phyloP scores from a whole-genome alignment of 2,888 invertebrate genomes.

The Dryobota labecula region DNA sequence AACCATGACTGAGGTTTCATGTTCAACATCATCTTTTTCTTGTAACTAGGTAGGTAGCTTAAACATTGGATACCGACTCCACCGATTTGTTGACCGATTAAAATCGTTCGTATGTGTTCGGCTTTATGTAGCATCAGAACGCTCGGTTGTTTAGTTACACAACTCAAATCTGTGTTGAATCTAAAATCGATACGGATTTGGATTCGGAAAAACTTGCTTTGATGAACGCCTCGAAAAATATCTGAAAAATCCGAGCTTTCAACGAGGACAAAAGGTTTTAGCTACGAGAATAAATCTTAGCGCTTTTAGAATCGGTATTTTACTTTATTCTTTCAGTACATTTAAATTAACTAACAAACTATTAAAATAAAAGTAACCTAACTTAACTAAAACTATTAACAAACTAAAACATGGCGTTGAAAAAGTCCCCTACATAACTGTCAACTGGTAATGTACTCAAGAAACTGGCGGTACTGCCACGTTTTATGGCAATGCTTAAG shows the following conservation, averaged over 20 bases:
- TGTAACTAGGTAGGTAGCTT: neutral
- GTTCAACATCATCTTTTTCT: neutral
- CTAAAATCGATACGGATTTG: conserved; percentile 58
- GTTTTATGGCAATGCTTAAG: too few species aligned
- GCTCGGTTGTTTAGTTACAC: conserved; percentile 52
- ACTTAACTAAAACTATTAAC: too few species aligned
- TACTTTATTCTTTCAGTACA: too few species aligned
- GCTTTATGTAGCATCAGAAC: conserved; percentile 32
- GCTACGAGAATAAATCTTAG: neutral
- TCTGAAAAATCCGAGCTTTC: conserved; percentile 11
- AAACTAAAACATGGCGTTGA: too few species aligned
- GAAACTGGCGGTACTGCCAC: too few species aligned
- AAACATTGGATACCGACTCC: neutral
- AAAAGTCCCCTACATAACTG: too few species aligned
- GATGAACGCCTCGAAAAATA: conserved; percentile 36
- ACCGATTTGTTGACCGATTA: neutral
- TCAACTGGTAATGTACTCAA: too few species aligned
- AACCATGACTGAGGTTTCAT: neutral
- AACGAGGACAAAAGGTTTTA: neutral
- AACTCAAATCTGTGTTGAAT: conserved; percentile 46
- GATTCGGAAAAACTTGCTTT: conserved; percentile 36
- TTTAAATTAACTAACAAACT: too few species aligned
- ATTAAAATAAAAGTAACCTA: too few species aligned
- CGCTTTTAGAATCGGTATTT: neutral
- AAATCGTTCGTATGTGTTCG: conserved; percentile 2